Evolutionary conservation across 2,113 vertebrate genomes (phyloP).

Genomic region (Plecotus auritus): DNA sequence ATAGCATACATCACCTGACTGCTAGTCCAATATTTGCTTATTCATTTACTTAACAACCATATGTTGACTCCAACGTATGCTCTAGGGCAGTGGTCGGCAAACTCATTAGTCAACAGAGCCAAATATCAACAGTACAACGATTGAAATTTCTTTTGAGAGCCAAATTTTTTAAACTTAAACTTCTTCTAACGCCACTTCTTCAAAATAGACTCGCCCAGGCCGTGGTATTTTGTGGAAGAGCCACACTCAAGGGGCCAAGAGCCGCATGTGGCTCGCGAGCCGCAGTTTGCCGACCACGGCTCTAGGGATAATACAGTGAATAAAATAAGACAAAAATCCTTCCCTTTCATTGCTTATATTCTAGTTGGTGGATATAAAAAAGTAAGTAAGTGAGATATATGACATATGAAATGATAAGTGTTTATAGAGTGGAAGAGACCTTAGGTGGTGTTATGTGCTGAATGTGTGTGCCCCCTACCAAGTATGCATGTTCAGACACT

Average conservation of each 20-base stretch:
- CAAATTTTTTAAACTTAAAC: too few relatives aligned
- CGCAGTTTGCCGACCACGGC: too few relatives aligned
- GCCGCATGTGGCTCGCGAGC: too few relatives aligned
- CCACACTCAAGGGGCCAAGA: too few relatives aligned
- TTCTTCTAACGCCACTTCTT: too few relatives aligned
- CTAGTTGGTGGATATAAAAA: not conserved
- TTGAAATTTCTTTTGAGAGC: too few relatives aligned
- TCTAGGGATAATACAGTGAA: not conserved
- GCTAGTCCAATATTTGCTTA: not conserved
- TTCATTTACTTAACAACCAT: not conserved
- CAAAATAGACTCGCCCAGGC: too few relatives aligned
- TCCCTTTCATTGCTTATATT: not conserved
- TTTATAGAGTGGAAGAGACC: not conserved
- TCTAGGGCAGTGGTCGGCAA: not conserved
- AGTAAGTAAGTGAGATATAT: not conserved
- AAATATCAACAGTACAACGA: too few relatives aligned
- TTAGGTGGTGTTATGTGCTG: not conserved
- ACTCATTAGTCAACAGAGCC: too few relatives aligned
- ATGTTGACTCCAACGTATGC: not conserved
- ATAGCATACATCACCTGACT: not conserved
- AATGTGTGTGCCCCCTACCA: not conserved
- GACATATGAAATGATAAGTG: not conserved
- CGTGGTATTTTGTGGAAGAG: too few relatives aligned
- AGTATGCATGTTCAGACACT: not conserved
- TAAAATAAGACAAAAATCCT: not conserved